These are phyloP conservation scores for Telmatochromis sp. DNA, from an alignment of 2,113 vertebrate genomes.

Conservation along the genomic window DNA sequence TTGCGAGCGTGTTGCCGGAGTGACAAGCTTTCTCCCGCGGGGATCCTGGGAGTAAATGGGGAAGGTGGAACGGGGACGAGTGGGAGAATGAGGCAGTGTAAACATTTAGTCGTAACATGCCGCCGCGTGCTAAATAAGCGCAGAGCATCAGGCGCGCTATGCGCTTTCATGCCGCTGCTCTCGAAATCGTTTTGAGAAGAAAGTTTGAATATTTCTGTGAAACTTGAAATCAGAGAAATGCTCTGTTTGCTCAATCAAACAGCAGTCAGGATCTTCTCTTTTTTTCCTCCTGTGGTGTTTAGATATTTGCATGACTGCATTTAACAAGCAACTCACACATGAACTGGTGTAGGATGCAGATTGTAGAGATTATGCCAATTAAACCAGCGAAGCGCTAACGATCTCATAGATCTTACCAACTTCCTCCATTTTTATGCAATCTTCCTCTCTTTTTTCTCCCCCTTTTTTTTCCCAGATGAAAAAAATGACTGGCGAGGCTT, in stretches of 20 bases:
- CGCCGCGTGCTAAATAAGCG: not conserved
- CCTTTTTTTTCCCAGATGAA: conserved; percentile 44
- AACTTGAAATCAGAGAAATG: not conserved
- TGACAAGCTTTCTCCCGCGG: conserved; percentile 30
- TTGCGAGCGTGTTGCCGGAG: conserved; percentile 48
- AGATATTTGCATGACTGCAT: not conserved
- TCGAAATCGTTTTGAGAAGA: not conserved
- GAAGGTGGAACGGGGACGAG: conserved; percentile 29
- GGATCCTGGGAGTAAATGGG: conserved; percentile 34
- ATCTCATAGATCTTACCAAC: not conserved
- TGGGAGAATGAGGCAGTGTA: conserved; percentile 34
- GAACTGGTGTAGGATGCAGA: not conserved
- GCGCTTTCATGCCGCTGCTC: not conserved
- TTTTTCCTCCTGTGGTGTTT: not conserved
- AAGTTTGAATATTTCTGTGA: not conserved
- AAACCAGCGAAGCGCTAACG: not conserved
- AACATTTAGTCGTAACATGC: conserved; percentile 44
- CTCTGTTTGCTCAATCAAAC: not conserved
- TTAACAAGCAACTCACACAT: not conserved
- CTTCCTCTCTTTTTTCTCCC: not conserved
- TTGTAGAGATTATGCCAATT: not conserved
- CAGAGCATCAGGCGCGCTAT: not conserved
- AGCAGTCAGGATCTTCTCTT: not conserved
- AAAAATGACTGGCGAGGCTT: conserved; percentile 58
- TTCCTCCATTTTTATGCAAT: not conserved